Evolutionary conservation across 1,140 invertebrate genomes (phyloP).

Genomic region (Drosophila micromelanica): DNA sequence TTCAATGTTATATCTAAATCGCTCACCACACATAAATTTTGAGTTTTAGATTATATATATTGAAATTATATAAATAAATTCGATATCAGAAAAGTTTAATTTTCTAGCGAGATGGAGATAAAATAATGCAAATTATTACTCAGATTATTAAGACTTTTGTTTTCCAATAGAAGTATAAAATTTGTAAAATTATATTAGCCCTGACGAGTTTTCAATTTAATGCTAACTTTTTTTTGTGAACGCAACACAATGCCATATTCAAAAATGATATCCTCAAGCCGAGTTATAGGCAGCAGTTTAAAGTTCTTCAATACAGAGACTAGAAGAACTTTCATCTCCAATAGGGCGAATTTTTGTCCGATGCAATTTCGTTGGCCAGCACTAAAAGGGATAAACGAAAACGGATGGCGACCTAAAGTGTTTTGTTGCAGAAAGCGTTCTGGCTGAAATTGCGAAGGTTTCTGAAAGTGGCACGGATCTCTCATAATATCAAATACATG

Average conservation of each 20-base stretch:
- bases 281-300: slow-evolving; percentile 53
- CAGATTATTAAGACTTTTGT: too few species aligned
- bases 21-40: too few species aligned
- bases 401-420: slow-evolving; percentile 84
- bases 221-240: slow-evolving; percentile 46
- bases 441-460: slow-evolving; percentile 90
- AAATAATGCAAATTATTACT: too few species aligned
- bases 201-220: slow-evolving; percentile 25
- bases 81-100: too few species aligned
- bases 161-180: too few species aligned
- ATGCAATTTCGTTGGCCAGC: slow-evolving; percentile 79
- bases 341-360: slow-evolving; percentile 84
- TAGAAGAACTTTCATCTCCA: slow-evolving; percentile 84
- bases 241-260: slow-evolving; percentile 65
- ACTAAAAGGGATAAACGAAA: slow-evolving; percentile 87
- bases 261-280: slow-evolving; percentile 50
- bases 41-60: too few species aligned
- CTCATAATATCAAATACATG: slow-evolving; percentile 86
- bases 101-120: too few species aligned
- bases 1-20: too few species aligned
- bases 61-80: too few species aligned
- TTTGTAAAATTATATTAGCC: neutral
- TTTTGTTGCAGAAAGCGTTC: slow-evolving; percentile 90
- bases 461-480: slow-evolving; percentile 87
- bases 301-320: slow-evolving; percentile 81